Base-by-base conservation (phyloP, 2,797 vertebrate genomes). In the Apogon hyalosoma region DNA sequence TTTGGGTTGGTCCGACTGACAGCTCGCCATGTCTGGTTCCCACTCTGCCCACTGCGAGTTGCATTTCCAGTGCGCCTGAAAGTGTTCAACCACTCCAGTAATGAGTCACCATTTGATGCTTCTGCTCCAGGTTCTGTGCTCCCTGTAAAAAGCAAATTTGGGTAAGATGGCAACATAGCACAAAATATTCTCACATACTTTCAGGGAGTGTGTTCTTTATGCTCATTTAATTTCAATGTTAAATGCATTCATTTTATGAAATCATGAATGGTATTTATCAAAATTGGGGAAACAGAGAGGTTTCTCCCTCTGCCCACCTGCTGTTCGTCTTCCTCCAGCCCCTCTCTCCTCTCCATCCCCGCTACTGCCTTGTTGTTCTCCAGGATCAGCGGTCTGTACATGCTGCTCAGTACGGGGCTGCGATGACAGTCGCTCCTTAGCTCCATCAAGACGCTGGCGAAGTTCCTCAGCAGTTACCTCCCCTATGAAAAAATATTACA, bases 401-500 rank as follows among this genome's bases (percentile, higher is more conserved):
- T 73, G 93, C 49, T 92, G 87, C 80, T 95, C 93, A 11, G 88
- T 58, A 43, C 71, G 89, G 55, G 94, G 90, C 66, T 95, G 95
- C 7, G 95, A 94, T 4, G 94, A 95, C 67, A 96, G 86, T 0
- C 93, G 93, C 68, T 98, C 96, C 82, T 97, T 97, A 16, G 95
- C 94, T 18, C 94, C 95, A 63, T 96, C 93, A 67, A 99, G 92
- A 54, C 96, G 95, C 40, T 96, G 96, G 21, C 95, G 93, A 45
- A 99, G 91, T 80, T 98, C 97, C 90, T 98, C 96, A 50, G 96
- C 96, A 63, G 97, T 98, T 88, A 98, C 95, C 89, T 99, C 97
- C 72, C 97, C 97, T 98, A 81, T 80, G 88, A 85, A 70, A 62
- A 12, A 82, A 19, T 51, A 3, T 2, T 12, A 28, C 9, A 15